Evolutionary conservation across 2,888 invertebrate genomes (phyloP).

Genomic region (Trisateles emortualis): DNA sequence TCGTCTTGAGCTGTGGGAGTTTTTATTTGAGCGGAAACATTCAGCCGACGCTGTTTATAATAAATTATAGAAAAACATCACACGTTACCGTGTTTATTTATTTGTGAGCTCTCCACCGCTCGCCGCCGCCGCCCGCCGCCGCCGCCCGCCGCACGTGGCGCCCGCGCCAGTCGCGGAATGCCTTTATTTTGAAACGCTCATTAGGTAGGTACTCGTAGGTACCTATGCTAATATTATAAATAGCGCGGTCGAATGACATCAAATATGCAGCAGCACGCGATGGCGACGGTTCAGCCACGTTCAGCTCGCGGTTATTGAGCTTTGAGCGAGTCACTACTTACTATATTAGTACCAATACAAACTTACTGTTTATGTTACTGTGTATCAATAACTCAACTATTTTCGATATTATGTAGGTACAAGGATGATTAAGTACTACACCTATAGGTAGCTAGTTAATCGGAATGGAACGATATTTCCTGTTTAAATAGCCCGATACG

Average conservation of each 20-base stretch:
- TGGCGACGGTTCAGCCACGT: not conserved
- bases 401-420: too few relatives aligned
- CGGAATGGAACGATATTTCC: too few relatives aligned
- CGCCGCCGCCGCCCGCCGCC: not conserved
- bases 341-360: too few relatives aligned
- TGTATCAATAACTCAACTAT: too few relatives aligned
- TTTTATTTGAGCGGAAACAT: slow-evolving; percentile 18
- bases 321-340: not conserved
- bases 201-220: too few relatives aligned
- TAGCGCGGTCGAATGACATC: slow-evolving; percentile 5
- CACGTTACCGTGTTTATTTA: slow-evolving; percentile 25
- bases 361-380: too few relatives aligned
- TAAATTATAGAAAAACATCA: slow-evolving; percentile 39
- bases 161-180: not conserved
- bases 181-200: slow-evolving; percentile 11
- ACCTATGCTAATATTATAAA: too few relatives aligned
- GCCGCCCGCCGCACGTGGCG: not conserved
- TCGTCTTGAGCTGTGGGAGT: not conserved
- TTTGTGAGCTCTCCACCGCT: not conserved
- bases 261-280: not conserved
- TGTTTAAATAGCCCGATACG: too few relatives aligned
- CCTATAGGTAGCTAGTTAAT: too few relatives aligned
- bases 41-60: slow-evolving; percentile 32
- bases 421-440: too few relatives aligned
- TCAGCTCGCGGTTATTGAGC: not conserved